Evolutionary conservation across 2,888 invertebrate species (phyloP), one percentile per base, ranked within the genome.

Genomic region (Argyra leucocephala): DNA sequence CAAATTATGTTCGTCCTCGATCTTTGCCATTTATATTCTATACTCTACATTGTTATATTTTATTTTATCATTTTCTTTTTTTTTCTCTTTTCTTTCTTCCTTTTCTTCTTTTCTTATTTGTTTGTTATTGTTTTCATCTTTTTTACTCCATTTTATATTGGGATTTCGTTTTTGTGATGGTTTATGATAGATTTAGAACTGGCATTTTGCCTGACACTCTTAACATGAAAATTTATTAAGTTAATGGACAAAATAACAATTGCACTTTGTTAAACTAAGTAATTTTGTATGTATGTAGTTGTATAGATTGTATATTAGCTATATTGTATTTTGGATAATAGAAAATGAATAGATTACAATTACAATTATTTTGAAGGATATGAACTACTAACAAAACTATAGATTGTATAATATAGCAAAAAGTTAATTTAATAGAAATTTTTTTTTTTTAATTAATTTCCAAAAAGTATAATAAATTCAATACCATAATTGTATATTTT

Each of bases 1-100:
- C 70, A 69, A 70, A 72, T 71, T 72, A 71, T 70, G 70, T 70
- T 71, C 69, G 70, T 71, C 67, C 69, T 69, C 68, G 68, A 70
- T 69, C 67, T 64, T 57, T 37, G 48, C 23, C 23, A 9, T 60
- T 57, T 48, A 31, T 60, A 22, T 57, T 57, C 22, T 12, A 26
- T 31, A 31, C 31, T 57, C 10, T 12, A 10, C 6, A 21, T 57
- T 21, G 21, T 57, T 59, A 62, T 61, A 9, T 61, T 62, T 24
- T 62, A 57, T 64, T 26, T 6, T 26, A 6, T 26, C 26, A 6
- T 10, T 31, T 31, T 31, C 9, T 6, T 10, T 31, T 12, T 7
- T 6, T 31, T 3, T 31, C 12, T 31, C 9, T 6, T 10, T 31
- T 12, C 7, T 6, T 31, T 3, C 12, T 7, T 31, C 31, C 12